Conservation (phyloP, 2,113 vertebrate genomes). For the Archocentrus centrarchus region DNA sequence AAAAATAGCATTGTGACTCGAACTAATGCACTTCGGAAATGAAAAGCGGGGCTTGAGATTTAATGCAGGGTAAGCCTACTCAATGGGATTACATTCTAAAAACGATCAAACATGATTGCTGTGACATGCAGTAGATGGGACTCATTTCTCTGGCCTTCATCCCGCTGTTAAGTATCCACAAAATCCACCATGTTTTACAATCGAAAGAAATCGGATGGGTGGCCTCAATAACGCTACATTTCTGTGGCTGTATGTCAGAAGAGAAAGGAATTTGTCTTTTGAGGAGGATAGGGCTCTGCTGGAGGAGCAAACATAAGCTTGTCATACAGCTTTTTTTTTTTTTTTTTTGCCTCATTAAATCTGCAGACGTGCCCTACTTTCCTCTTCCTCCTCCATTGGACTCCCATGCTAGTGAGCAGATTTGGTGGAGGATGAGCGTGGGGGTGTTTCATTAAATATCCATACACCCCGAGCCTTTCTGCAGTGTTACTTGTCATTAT, state of each 20-base stretch:
- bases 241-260: slow-evolving; percentile 34
- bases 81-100: slow-evolving; percentile 70
- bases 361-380: slow-evolving; percentile 79
- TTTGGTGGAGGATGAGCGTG: slow-evolving; percentile 63
- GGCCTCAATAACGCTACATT: slow-evolving; percentile 12
- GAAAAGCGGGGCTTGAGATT: slow-evolving; percentile 57
- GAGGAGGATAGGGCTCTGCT: slow-evolving; percentile 56
- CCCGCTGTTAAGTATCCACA: slow-evolving; percentile 31
- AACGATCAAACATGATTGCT: slow-evolving; percentile 63
- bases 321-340: slow-evolving; percentile 65
- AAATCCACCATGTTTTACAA: slow-evolving; percentile 31
- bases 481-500: slow-evolving; percentile 54
- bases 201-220: slow-evolving; percentile 2
- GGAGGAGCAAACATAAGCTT: slow-evolving; percentile 74
- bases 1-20: slow-evolving; percentile 33
- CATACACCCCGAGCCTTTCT: slow-evolving; percentile 57
- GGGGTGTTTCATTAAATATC: slow-evolving; percentile 75
- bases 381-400: slow-evolving; percentile 61
- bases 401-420: slow-evolving; percentile 61
- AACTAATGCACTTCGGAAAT: slow-evolving; percentile 53
- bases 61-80: slow-evolving; percentile 64
- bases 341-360: slow-evolving; percentile 80
- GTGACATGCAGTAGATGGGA: slow-evolving; percentile 52
- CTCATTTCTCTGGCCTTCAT: slow-evolving; percentile 45
- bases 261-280: slow-evolving; percentile 47